A percentile compares a stretch with the other conserved stretches of the same genome.
phyloP scores from a whole-genome alignment of 2,888 invertebrate genomes.

The Cantharis flavilabris region DNA sequence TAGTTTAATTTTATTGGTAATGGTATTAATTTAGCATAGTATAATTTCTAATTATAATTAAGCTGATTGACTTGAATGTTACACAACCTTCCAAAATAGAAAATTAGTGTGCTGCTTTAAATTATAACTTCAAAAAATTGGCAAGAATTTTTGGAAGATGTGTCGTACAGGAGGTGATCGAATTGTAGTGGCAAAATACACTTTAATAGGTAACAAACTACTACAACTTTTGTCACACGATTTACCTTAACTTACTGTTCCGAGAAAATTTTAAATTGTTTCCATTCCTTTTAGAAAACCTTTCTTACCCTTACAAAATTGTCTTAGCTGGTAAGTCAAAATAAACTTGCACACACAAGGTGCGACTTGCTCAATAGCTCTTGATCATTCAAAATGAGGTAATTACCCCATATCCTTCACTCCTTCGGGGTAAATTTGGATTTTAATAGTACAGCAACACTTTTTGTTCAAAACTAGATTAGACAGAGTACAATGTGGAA shows the following conservation, averaged over 20 bases:
- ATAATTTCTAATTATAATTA: neutral
- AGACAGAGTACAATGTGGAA: too few relatives aligned
- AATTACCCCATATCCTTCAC: too few relatives aligned
- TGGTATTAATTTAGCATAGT: neutral
- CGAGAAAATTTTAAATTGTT: slow-evolving; percentile 2
- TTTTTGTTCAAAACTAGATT: too few relatives aligned
- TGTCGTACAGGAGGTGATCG: slow-evolving; percentile 5
- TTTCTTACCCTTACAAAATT: too few relatives aligned
- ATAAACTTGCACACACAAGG: too few relatives aligned
- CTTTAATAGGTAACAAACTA: slow-evolving; percentile 13
- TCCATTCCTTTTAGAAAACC: neutral
- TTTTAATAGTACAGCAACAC: too few relatives aligned
- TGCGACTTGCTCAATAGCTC: too few relatives aligned
- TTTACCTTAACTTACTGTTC: slow-evolving; percentile 27
- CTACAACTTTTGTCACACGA: slow-evolving; percentile 32
- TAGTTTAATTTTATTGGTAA: neutral
- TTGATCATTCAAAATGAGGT: too few relatives aligned
- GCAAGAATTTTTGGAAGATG: neutral
- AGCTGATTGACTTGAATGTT: neutral
- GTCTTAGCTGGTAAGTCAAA: too few relatives aligned
- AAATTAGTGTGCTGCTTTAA: too few relatives aligned
- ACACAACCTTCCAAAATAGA: neutral
- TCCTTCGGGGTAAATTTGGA: too few relatives aligned
- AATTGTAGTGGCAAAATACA: slow-evolving; percentile 14
- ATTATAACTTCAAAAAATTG: too few relatives aligned